phyloP scores from a whole-genome alignment of 2,888 invertebrate species.

The Pachymerium ferrugineum region DNA sequence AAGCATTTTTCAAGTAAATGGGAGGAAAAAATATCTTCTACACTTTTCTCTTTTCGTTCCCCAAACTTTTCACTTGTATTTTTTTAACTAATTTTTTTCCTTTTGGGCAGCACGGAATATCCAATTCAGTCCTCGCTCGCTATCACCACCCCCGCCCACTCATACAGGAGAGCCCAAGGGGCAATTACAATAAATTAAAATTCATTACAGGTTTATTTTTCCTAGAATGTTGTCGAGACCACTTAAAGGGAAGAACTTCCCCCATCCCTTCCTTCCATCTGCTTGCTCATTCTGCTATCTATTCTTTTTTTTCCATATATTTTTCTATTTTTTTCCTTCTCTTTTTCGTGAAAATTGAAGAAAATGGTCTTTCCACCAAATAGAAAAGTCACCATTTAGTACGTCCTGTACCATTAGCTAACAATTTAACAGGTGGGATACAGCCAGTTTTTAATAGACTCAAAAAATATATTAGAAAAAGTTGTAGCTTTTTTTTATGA shows the following conservation, averaged over 20 bases:
- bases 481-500: no score
- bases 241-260: neutral
- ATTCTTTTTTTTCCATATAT: neutral
- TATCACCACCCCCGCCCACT: constrained; percentile 25
- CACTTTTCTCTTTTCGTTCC: neutral
- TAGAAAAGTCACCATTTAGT: constrained; percentile 6
- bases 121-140: constrained; percentile 17
- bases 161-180: constrained; percentile 17
- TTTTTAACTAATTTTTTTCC: neutral
- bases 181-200: constrained; percentile 27
- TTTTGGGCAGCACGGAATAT: neutral
- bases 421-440: constrained; percentile 3
- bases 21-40: constrained; percentile 20
- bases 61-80: neutral
- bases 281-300: constrained; percentile 22
- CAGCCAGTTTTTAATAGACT: no score
- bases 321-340: neutral
- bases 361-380: neutral
- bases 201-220: constrained; percentile 27
- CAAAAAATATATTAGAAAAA: no score
- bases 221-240: constrained; percentile 27
- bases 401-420: constrained; percentile 4
- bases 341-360: constrained; percentile 9
- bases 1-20: constrained; percentile 25
- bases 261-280: constrained; percentile 24